phyloP scores from a whole-genome alignment of 92 coral and sea anemone species.

The Palythoa grandis region DNA sequence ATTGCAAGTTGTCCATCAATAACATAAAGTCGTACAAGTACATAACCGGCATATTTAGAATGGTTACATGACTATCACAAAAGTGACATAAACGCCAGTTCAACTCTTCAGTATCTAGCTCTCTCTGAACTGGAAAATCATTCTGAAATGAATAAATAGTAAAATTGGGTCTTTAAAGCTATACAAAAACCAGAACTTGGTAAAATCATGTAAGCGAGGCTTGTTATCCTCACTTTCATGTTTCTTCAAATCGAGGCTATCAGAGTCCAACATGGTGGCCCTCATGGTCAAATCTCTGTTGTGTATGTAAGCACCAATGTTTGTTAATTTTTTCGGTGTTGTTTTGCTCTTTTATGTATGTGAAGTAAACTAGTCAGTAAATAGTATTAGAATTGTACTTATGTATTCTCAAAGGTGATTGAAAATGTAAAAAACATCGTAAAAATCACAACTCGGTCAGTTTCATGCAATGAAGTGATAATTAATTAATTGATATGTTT shows the following conservation, averaged over 20 bases:
- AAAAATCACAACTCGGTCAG: background rate
- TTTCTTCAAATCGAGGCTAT: constrained; percentile 13
- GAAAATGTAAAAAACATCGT: background rate
- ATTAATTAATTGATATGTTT: no score
- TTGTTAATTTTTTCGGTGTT: background rate
- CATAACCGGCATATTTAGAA: background rate
- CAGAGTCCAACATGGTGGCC: background rate
- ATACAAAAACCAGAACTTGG: background rate
- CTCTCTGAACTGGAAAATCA: background rate
- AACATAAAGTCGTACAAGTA: background rate
- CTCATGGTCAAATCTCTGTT: background rate
- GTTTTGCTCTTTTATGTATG: background rate
- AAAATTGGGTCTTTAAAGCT: background rate
- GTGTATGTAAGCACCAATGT: background rate
- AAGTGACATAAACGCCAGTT: background rate
- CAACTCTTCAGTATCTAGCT: background rate
- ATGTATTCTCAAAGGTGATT: background rate
- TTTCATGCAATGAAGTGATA: background rate
- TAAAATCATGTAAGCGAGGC: background rate
- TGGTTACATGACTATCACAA: background rate
- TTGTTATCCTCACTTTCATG: constrained; percentile 1
- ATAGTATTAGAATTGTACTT: background rate
- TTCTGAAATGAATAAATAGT: constrained; percentile 2
- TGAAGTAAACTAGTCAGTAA: background rate
- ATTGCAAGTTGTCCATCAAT: constrained; percentile 5